Conservation (phyloP, 2,113 vertebrate genomes). For the Acanthisitta chloris region DNA sequence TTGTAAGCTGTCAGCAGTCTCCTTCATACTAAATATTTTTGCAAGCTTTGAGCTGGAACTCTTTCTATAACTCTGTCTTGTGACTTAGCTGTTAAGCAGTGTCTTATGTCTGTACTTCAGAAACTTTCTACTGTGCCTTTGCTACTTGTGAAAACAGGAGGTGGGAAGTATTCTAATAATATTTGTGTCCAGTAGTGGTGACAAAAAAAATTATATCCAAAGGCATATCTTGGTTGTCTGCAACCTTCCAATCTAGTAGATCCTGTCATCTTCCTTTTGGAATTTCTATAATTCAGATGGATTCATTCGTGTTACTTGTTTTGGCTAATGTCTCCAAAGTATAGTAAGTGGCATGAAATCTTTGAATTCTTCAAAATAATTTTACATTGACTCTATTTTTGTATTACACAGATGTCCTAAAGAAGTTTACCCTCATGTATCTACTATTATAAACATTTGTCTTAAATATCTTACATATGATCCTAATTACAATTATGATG, state of each 20-base stretch:
- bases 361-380: neutral
- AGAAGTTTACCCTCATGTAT: constrained; percentile 97
- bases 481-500: constrained; percentile 99
- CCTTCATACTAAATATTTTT: neutral
- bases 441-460: constrained; percentile 97
- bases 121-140: neutral
- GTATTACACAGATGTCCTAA: constrained; percentile 89
- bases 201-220: neutral
- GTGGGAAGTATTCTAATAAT: neutral
- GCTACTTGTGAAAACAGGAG: neutral
- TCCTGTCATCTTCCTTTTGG: neutral
- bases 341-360: neutral
- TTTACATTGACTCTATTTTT: neutral
- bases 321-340: neutral
- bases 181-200: neutral
- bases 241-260: neutral
- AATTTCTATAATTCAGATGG: neutral
- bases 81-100: neutral
- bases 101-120: neutral
- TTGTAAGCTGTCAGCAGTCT: neutral
- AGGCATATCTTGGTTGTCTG: neutral
- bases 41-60: neutral
- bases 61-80: neutral
- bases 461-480: constrained; percentile 98
- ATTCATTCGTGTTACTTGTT: neutral